These are phyloP conservation scores for Pomacea maculata DNA, from an alignment of 1,140 invertebrate genomes.

Conservation along the genomic window DNA sequence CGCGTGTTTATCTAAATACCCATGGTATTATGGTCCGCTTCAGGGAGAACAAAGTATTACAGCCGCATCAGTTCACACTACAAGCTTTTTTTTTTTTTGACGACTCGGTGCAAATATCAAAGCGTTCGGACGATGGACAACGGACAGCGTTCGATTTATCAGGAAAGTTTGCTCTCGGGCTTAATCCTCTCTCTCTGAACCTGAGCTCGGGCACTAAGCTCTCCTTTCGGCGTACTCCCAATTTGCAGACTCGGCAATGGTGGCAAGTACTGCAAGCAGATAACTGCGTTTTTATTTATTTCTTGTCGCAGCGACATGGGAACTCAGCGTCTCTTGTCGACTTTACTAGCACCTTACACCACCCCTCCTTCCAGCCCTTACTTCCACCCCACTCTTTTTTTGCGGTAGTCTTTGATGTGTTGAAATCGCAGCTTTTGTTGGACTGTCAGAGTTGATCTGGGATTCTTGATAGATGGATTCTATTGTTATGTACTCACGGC, in stretches of 20 bases:
- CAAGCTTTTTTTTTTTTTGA: no score
- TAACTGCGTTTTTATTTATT: neutral
- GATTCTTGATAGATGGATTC: neutral
- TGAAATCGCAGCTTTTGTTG: neutral
- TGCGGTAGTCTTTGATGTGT: neutral
- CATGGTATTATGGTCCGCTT: no score
- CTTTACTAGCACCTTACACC: neutral
- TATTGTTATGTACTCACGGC: slow-evolving; percentile 1
- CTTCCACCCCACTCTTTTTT: neutral
- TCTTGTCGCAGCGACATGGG: neutral
- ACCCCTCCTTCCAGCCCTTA: neutral
- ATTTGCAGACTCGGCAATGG: neutral
- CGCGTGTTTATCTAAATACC: no score
- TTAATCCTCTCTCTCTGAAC: no score
- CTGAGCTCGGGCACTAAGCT: neutral
- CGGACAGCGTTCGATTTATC: no score
- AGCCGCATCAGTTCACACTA: no score
- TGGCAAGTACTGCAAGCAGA: neutral
- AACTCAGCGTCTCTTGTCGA: neutral
- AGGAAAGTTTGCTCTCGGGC: no score
- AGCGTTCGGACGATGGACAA: no score
- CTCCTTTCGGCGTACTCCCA: neutral
- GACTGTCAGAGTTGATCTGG: neutral
- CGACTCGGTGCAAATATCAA: no score
- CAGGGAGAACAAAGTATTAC: no score